Evolutionary conservation across 2,888 invertebrate species (phyloP).

Genomic region (Clostera curtula): DNA sequence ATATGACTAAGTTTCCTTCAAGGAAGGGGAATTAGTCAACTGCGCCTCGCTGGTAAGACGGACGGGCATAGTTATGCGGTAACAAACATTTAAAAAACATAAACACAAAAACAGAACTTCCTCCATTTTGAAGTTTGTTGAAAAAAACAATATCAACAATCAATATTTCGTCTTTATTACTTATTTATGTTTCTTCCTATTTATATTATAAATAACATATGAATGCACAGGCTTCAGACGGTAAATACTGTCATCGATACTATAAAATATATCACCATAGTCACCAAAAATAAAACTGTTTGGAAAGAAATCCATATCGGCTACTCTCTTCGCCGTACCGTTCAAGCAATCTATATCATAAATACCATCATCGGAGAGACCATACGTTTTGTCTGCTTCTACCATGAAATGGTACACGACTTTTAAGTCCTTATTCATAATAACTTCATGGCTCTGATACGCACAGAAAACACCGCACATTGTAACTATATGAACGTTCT

Average conservation of each 20-base stretch:
- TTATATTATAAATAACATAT: constrained; percentile 49
- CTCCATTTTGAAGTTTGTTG: background rate
- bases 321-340: constrained; percentile 47
- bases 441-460: constrained; percentile 31
- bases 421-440: constrained; percentile 48
- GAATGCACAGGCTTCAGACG: constrained; percentile 50
- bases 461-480: constrained; percentile 60
- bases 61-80: no score
- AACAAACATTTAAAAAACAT: no score
- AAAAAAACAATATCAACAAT: background rate
- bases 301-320: constrained; percentile 41
- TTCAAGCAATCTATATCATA: constrained; percentile 50
- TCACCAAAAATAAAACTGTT: constrained; percentile 55
- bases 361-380: constrained; percentile 40
- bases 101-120: no score
- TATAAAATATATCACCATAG: constrained; percentile 59
- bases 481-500: constrained; percentile 50
- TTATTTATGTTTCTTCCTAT: constrained; percentile 23
- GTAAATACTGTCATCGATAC: constrained; percentile 42
- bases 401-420: constrained; percentile 47
- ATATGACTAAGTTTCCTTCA: no score
- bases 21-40: no score
- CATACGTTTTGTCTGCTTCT: constrained; percentile 43
- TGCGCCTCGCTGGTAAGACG: no score
- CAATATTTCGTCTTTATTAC: constrained; percentile 7